phyloP scores from a whole-genome alignment of 1,140 invertebrate species.

The Diploscapter pachys region DNA sequence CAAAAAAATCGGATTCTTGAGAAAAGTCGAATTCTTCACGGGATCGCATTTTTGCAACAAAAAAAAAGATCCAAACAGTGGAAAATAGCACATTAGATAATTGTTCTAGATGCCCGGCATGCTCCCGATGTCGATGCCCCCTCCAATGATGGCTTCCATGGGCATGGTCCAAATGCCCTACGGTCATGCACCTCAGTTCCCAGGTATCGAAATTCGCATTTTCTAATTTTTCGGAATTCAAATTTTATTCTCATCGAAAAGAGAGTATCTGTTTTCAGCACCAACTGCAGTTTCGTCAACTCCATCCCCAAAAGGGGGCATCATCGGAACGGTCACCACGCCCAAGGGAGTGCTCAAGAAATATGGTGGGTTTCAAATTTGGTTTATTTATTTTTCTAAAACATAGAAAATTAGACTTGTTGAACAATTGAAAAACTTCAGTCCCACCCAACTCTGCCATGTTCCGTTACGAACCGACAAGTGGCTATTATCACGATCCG shows the following conservation, averaged over 20 bases:
- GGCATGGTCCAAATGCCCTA: neutral
- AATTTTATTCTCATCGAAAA: no score
- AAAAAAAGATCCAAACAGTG: no score
- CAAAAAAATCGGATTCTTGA: no score
- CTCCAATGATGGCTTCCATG: no score
- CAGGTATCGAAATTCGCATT: no score
- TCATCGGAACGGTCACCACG: constrained; percentile 37
- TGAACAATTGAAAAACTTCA: no score
- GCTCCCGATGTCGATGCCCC: no score
- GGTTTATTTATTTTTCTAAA: neutral
- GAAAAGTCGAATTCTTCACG: no score
- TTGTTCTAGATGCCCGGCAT: no score
- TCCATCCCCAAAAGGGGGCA: constrained; percentile 23
- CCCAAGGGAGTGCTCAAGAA: constrained; percentile 49
- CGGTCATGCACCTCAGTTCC: neutral
- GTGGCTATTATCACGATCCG: constrained; percentile 93
- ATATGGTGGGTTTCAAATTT: constrained; percentile 47
- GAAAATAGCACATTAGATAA: no score
- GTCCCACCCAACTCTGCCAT: constrained; percentile 72
- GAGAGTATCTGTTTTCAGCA: neutral
- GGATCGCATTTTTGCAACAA: no score
- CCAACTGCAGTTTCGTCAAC: constrained; percentile 13
- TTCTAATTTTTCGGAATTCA: no score
- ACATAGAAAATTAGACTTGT: neutral
- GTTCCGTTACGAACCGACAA: constrained; percentile 90